A percentile compares a stretch with the other conserved stretches of the same genome.
Evolutionary conservation across 2,888 invertebrate species (phyloP).

Genomic region (Caenorhabditis sp.): DNA sequence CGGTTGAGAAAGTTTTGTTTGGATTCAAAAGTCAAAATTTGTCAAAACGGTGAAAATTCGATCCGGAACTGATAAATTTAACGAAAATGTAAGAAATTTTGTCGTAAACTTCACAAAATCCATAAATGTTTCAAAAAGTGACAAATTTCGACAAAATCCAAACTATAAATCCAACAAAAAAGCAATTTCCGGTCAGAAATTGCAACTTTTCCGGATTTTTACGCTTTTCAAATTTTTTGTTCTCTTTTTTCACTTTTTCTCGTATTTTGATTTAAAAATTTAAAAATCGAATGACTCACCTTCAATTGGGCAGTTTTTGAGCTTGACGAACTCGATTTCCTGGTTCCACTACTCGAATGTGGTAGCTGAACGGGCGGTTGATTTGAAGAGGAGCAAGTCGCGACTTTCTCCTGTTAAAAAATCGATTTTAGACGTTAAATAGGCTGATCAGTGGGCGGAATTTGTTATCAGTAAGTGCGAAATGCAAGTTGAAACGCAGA

Average conservation of each 20-base stretch:
- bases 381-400: conserved; percentile 46
- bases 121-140: no score
- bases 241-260: not conserved
- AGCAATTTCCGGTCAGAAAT: not conserved
- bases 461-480: not conserved
- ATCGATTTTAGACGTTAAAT: not conserved
- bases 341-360: conserved; percentile 32
- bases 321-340: conserved; percentile 47
- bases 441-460: not conserved
- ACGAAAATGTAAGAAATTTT: no score
- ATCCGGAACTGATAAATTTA: no score
- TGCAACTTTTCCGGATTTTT: not conserved
- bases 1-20: not conserved
- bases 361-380: conserved; percentile 49
- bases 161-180: not conserved
- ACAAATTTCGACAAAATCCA: not conserved
- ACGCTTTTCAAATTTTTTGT: not conserved
- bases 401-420: conserved; percentile 47
- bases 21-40: not conserved
- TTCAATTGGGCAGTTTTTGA: conserved; percentile 52
- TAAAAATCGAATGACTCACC: conserved; percentile 3
- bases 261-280: not conserved
- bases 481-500: conserved; percentile 4
- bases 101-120: no score
- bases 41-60: no score